Base-by-base conservation (phyloP, 2,888 invertebrate genomes). In the Kuschelorhynchus macadamiae region DNA sequence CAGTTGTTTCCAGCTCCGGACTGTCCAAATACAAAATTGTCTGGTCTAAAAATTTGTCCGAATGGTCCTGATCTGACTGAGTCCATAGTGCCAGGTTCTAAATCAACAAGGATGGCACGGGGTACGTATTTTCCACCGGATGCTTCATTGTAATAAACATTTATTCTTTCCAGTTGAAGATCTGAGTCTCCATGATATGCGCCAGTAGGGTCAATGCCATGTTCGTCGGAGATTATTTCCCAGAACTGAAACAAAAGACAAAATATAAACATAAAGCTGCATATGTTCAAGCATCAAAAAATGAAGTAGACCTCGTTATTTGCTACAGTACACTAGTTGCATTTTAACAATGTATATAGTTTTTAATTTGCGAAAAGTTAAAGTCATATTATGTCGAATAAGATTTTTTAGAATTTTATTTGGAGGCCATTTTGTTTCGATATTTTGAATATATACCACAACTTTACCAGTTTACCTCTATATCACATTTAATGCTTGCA, bases 51-150 rank as follows among this genome's bases (percentile, higher is more conserved):
- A 79, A 97, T 92, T 83, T 96, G 96, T 83, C 89, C 96, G 85
- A 95, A 97, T 11, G 96, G 94, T 65, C 97, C 96, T 0, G 96
- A 95, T 73, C 97, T 89, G 71, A 98, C 96, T 0, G 96, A 95
- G 85, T 98, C 97, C 97, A 98, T 97, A 77, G 97, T 97, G 74
- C 97, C 97, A 47, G 97, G 97, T 85, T 98, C 97, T 81, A 98
- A 86, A 82, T 98, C 97, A 73, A 97, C 94, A 67, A 97, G 88
- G 81, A 97, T 92, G 78, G 96, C 96, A 72, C 97, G 88, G 9
- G 97, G 97, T 67, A 97, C 97, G 85, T 96, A 97, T 86, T 96
- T 97, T 77, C 94, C 95, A 57, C 93, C 94, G n/a, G 92, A 92
- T 52, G 96, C 96, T 84, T 96, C 96, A 86, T 96, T 96, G 89